phyloP scores from a whole-genome alignment of 1,140 invertebrate species.

The Philotrypesis tridentata region DNA sequence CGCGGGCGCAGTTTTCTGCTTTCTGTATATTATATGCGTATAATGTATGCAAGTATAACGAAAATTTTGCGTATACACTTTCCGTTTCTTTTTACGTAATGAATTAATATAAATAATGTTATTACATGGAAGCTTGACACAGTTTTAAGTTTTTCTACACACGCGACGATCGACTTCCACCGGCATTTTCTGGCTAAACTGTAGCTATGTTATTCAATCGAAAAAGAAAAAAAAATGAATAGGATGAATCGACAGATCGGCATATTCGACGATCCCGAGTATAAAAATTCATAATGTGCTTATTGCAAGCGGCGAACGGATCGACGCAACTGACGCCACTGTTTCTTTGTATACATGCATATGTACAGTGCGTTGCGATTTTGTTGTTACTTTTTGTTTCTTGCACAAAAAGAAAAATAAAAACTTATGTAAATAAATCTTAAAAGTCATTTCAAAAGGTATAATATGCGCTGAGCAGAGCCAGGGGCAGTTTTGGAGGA shows the following conservation, averaged over 20 bases:
- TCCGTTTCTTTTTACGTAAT: conserved; percentile 17
- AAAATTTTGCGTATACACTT: neutral
- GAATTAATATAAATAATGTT: neutral
- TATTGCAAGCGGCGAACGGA: conserved; percentile 54
- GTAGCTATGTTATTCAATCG: neutral
- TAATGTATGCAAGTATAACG: conserved; percentile 6
- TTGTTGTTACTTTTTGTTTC: conserved; percentile 61
- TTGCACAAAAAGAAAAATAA: conserved; percentile 59
- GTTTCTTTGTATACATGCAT: no score
- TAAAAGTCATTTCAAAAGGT: conserved; percentile 57
- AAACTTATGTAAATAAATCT: conserved; percentile 67
- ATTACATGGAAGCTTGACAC: neutral
- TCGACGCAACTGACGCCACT: conserved; percentile 53
- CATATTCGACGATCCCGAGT: neutral
- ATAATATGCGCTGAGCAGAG: neutral
- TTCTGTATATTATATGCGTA: conserved; percentile 1
- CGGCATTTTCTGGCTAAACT: neutral
- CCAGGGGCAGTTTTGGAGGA: conserved; percentile 14
- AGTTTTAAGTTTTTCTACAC: neutral
- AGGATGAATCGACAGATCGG: conserved; percentile 20
- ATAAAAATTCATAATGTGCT: conserved; percentile 38
- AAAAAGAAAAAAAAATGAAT: no score
- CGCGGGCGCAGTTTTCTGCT: neutral
- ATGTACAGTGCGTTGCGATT: conserved; percentile 60
- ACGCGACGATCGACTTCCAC: conserved; percentile 22